Base-by-base conservation (phyloP, 2,113 vertebrate species). In the Vanacampus margaritifer region DNA sequence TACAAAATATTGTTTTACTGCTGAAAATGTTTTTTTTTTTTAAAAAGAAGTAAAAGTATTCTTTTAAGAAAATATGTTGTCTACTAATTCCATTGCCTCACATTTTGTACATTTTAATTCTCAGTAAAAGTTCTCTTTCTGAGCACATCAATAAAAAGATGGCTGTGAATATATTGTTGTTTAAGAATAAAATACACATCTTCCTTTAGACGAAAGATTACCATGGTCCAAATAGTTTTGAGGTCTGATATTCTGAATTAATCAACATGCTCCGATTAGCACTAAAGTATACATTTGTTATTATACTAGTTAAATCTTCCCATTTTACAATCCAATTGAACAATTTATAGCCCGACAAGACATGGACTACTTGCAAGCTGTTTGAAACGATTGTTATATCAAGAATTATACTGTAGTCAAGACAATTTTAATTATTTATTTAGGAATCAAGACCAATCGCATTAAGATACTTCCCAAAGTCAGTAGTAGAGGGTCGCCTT, bases 401-500 rank as follows among this genome's bases (percentile, higher is more conserved):
- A 23, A n/a, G 23, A 62, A 62, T 3, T 10, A 5, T 21, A 45
- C 39, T 10, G 11, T 21, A 45, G 19, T 0, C 3, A n/a, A 43
- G 13, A 41, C 21, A 6, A 64, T 75, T 80, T 71, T 68, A 81
- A 84, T 86, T 68, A 1, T 10, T 89, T 87, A 57, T 57, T 57
- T 17, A 32, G 54, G 14, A 85, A 85, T 81, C 86, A 17, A 72
- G 24, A 53, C 71, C 66, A 76, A 80, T 86, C 66, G 80, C 64
- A 74, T 61, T 19, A 68, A 82, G 19, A 79, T 13, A 75, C 60
- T 68, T 37, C 17, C 62, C 35, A 75, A 6, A 69, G 17, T 82
- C 75, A 78, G 67, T 71, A 79, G 67, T 51, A 45, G n/a, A 64
- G 21, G 19, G 62, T 51, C 45, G 50, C 28, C 13, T 37, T 60